These are phyloP conservation scores for Lithodes maja DNA, from an alignment of 2,888 invertebrate genomes.

Conservation along the genomic window DNA sequence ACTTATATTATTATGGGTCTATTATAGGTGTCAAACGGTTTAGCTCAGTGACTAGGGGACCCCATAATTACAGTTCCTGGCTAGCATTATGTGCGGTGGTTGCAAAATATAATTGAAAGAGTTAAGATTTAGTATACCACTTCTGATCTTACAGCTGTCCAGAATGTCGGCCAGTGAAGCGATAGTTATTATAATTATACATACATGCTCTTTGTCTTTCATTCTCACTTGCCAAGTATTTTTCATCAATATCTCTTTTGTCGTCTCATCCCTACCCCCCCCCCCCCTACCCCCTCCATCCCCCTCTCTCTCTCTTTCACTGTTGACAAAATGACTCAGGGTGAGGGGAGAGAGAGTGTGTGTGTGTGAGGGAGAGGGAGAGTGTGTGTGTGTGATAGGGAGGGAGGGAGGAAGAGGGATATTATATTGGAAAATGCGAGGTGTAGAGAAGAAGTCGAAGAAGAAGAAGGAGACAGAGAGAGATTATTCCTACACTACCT, in stretches of 20 bases:
- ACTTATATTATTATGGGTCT: no score
- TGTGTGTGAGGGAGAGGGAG: background rate
- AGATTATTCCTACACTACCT: no score
- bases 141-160: no score
- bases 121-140: no score
- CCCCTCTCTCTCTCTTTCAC: background rate
- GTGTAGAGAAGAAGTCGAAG: background rate
- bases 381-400: background rate
- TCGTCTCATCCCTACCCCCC: background rate
- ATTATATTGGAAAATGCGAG: background rate
- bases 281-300: background rate
- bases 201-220: no score
- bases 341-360: background rate
- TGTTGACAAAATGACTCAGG: background rate
- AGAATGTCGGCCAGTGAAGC: no score
- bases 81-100: no score
- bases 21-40: no score
- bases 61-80: no score
- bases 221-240: background rate
- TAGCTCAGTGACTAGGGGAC: no score
- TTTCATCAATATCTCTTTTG: background rate
- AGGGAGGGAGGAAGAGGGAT: background rate
- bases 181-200: no score
- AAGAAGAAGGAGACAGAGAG: background rate
- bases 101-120: no score